Evolutionary conservation across 1,140 invertebrate species (phyloP), one percentile per base, ranked within the genome.

Genomic region (Elysia chlorotica): DNA sequence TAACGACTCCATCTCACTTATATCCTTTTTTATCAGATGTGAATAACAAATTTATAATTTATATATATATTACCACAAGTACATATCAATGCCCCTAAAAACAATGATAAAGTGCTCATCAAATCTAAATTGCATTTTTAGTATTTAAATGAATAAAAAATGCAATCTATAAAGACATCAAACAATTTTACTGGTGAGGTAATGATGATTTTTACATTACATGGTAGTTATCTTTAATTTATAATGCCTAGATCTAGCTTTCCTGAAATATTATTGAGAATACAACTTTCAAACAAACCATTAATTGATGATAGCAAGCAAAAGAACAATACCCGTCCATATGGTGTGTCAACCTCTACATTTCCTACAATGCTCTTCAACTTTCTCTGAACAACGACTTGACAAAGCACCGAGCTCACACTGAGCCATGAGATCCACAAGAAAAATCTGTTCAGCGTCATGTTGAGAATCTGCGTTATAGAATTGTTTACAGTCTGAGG

Each of bases 321-420:
- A n/a, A n/a, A n/a, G n/a, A n/a, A n/a, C n/a, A n/a, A 21, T 31
- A 67, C 65, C 23, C 6, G 41, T 3, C 65, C 65, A 33, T 53
- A 67, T 2, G 31, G 25, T 33, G 65, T 67, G 33, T 48, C 33
- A n/a, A 67, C 36, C 25, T 33, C 65, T 2, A 67, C 65, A 54
- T 67, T 67, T 21, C 65, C 65, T 53, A 67, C 56, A 25, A 67
- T 31, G 56, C 65, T 67, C 56, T 67, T 67, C 31, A 54, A 25
- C 6, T 5, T 2, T 37, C 28, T 30, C 25, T 38, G 37, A 17
- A 21, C 28, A 30, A 14, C 19, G 2, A 38, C 2, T n/a, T 23
- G 14, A 6, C 10, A 59, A 2, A 65, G 1, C 19, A 25, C 2
- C 5, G 48, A 6, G 21, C 36, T n/a, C 25, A 65, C 5, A 25